Base-by-base conservation (phyloP, 2,797 vertebrate genomes). In the Paedocypris micromegethes region DNA sequence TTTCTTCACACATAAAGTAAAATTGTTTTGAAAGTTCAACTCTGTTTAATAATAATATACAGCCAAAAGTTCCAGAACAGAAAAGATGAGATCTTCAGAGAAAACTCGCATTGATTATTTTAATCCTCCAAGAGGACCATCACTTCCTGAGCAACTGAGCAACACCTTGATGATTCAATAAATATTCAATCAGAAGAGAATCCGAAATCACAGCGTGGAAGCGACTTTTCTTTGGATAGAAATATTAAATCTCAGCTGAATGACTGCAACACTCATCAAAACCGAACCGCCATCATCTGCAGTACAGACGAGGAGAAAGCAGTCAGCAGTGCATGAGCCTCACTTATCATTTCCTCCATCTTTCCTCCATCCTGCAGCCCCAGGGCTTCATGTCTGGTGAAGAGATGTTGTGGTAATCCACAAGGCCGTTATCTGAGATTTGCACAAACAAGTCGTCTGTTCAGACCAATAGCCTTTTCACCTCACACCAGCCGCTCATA, bases 301-400 rank as follows among this genome's bases (percentile, higher is more conserved):
- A 47, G 37, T 53, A 57, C 66, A 23, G 48, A 43, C 2, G 7
- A 52, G 7, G 9, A 68, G 48, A 66, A 68, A 40, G 9, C 58
- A 72, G 6, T 3, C 59, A 7, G 9, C 9, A 66, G 53, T 68
- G 68, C 70, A 79, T 77, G 55, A 72, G 64, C 66, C 58, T 66
- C 70, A 75, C 63, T 57, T 51, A 60, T n/a, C 7, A 7, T 59
- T 72, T 57, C 44, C 41, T 55, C 71, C 42, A 48, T 47, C 62
- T 64, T 68, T 37, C 42, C 49, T 47, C 58, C 58, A 48, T 62
- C 45, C 42, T 70, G 62, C 40, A 50, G 52, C 52, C 68, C 37
- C 46, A n/a, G 68, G 58, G 53, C 50, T 43, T 44, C 50, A 60
- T 2, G 40, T 44, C 7, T 45, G 68, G 46, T 45, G 5, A 9